Conservation (phyloP, 2,888 invertebrate species). For the Nemoura dubitans region DNA sequence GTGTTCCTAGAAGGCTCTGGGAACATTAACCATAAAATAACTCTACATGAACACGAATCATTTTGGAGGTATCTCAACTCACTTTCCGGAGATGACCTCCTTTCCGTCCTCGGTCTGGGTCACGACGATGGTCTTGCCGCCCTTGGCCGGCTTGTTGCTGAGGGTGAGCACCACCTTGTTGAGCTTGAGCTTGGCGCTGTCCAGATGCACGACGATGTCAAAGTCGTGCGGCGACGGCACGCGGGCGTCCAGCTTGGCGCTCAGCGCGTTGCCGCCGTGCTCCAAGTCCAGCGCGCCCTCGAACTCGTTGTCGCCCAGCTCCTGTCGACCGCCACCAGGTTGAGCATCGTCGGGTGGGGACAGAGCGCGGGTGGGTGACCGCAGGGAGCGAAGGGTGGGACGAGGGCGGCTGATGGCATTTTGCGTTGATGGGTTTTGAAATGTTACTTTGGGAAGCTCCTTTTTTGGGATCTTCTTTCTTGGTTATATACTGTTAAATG, state of each 20-base stretch:
- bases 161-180: slow-evolving; percentile 73
- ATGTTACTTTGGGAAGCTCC: too few species aligned
- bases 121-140: slow-evolving; percentile 71
- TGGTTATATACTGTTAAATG: too few species aligned
- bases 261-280: slow-evolving; percentile 18
- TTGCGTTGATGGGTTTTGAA: too few species aligned
- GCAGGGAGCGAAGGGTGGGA: too few species aligned
- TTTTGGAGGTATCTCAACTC: slow-evolving; percentile 52
- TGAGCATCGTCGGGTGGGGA: too few species aligned
- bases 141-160: slow-evolving; percentile 67
- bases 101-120: slow-evolving; percentile 71
- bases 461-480: too few species aligned
- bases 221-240: slow-evolving; percentile 73
- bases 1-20: too few species aligned
- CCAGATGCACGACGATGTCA: slow-evolving; percentile 66
- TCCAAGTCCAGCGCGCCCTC: slow-evolving; percentile 60
- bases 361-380: too few species aligned
- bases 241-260: slow-evolving; percentile 60
- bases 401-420: too few species aligned
- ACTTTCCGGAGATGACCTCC: slow-evolving; percentile 76
- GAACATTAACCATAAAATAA: too few species aligned
- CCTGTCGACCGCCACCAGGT: too few species aligned
- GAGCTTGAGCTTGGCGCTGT: slow-evolving; percentile 71
- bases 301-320: slow-evolving; percentile 58
- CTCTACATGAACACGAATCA: neutral